phyloP scores from a whole-genome alignment of 1,140 invertebrate genomes.

The Diorhabda elongata region DNA sequence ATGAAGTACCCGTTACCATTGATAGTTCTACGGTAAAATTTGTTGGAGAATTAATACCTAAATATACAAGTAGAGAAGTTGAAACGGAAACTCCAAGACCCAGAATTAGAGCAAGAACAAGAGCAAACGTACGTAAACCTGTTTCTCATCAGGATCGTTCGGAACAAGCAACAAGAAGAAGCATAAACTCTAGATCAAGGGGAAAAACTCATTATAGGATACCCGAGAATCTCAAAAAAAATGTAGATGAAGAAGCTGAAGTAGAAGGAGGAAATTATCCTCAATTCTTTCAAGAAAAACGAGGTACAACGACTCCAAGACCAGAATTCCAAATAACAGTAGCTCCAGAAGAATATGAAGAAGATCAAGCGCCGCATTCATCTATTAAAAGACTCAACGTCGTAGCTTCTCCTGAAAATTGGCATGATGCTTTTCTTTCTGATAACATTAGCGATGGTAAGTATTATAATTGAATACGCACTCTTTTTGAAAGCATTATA shows the following conservation, averaged over 20 bases:
- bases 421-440: conserved; percentile 14
- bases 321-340: conserved; percentile 43
- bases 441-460: not conserved
- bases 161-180: conserved; percentile 31
- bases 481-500: too few species aligned
- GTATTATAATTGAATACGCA: too few species aligned
- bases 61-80: conserved; percentile 31
- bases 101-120: conserved; percentile 34
- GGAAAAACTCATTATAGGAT: conserved; percentile 35
- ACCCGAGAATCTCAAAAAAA: conserved; percentile 32
- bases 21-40: conserved; percentile 33
- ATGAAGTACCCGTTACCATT: conserved; percentile 5
- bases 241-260: conserved; percentile 33
- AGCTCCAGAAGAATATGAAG: conserved; percentile 29
- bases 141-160: conserved; percentile 23
- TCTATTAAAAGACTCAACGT: conserved; percentile 36
- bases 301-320: conserved; percentile 18
- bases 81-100: conserved; percentile 29
- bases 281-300: conserved; percentile 32
- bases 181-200: conserved; percentile 24
- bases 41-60: conserved; percentile 43
- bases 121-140: conserved; percentile 28
- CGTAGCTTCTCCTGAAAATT: conserved; percentile 18
- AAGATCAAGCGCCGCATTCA: conserved; percentile 40
- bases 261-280: conserved; percentile 44